Base-by-base conservation (phyloP, 2,797 vertebrate species). In the Melanotaenia maccullochi region DNA sequence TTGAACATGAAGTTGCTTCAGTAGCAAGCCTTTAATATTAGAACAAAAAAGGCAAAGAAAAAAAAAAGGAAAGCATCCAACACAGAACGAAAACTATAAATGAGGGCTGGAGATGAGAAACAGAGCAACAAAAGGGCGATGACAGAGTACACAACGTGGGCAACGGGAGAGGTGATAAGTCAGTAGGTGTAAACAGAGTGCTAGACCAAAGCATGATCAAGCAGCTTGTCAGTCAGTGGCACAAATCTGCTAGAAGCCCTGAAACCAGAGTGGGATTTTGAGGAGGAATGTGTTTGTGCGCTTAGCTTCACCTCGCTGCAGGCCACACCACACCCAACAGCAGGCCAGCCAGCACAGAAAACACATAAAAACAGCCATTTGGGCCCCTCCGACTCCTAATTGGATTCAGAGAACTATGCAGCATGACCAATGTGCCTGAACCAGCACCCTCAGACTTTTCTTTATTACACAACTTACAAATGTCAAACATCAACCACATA, bases 381-480 rank as follows among this genome's bases (percentile, higher is more conserved):
- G 89, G 87, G 91, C 89, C 90, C 89, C 85, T 91, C 84, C 14
- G 85, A 83, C 76, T 91, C 85, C 86, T 94, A 93, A 94, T 93
- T 94, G 90, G 89, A 93, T 94, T 92, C 91, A 93, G 90, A 87
- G 89, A 91, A 87, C 85, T 91, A 92, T 88, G 90, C 88, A 76
- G 92, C 89, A 89, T 93, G 92, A 93, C 93, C 82, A 58, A 83
- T 84, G 63, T 38, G 79, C 81, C 79, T 86, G 83, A 85, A 89
- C 90, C 89, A 90, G 84, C 91, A 86, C 72, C 82, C 65, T 71
- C 70, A 83, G 85, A 90, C 89, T 85, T 82, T 82, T 91, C 80
- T 75, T 79, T 66, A 78, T 92, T 93, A 93, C 89, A 92, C 81
- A 86, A 89, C 76, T 78, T 85, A 90, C 84, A 87, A 83, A 87